Evolutionary conservation across 2,113 vertebrate species (phyloP).

Genomic region (Pampusana beccarii): DNA sequence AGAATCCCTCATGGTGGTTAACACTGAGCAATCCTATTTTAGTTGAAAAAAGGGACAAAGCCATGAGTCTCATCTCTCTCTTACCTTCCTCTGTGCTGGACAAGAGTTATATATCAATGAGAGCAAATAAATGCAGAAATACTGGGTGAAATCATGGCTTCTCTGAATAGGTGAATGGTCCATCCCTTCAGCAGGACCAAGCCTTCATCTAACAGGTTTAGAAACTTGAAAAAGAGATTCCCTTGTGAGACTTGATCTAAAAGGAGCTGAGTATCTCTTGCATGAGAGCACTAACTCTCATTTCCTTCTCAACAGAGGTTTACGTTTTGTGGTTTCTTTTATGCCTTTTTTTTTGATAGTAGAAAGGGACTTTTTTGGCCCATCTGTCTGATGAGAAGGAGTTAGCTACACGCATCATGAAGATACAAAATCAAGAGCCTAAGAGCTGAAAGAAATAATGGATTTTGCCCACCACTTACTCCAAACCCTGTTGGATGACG

Average conservation of each 20-base stretch:
- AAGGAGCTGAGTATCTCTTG: neutral
- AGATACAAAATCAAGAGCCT: neutral
- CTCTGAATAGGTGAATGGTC: neutral
- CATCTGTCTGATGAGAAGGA: neutral
- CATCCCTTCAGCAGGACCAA: neutral
- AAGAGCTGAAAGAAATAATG: neutral
- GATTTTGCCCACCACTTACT: neutral
- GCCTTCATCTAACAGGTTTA: neutral
- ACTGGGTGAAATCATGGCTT: neutral
- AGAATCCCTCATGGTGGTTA: neutral
- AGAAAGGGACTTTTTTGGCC: neutral
- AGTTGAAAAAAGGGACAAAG: neutral
- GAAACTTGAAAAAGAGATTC: neutral
- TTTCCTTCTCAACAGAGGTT: neutral
- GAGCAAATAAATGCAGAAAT: neutral
- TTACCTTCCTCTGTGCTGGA: neutral
- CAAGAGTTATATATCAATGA: neutral
- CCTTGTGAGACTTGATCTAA: neutral
- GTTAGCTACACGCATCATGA: neutral
- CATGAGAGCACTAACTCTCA: accelerated
- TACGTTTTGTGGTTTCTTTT: neutral
- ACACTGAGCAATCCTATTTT: neutral
- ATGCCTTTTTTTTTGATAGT: neutral
- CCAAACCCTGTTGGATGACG: neutral
- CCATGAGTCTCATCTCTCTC: neutral